phyloP scores from a whole-genome alignment of 2,113 vertebrate species.

The Prionailurus bengalensis region DNA sequence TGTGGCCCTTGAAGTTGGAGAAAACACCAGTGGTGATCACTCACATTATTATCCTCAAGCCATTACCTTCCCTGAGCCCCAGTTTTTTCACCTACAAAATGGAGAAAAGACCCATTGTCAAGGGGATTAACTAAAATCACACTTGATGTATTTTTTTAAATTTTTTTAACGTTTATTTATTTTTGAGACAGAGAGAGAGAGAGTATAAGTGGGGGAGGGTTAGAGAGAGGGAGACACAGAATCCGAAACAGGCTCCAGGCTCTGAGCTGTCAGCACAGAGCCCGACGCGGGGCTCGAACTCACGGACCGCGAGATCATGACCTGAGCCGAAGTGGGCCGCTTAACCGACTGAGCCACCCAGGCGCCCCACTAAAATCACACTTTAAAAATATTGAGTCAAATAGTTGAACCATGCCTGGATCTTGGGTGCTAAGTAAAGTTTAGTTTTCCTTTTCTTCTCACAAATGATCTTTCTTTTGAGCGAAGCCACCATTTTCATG shows the following conservation, averaged over 20 bases:
- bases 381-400: not conserved
- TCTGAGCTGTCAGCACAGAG: no score
- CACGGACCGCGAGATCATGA: no score
- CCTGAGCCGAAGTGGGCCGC: no score
- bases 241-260: no score
- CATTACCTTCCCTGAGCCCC: not conserved
- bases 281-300: no score
- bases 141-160: not conserved
- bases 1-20: not conserved
- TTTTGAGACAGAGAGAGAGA: no score
- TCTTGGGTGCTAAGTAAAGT: not conserved
- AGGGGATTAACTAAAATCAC: not conserved
- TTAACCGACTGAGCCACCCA: no score
- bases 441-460: not conserved
- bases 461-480: not conserved
- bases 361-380: not conserved
- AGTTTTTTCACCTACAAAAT: not conserved
- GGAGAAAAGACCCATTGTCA: not conserved
- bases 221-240: no score
- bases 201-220: no score
- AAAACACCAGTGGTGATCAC: not conserved
- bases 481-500: not conserved
- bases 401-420: not conserved
- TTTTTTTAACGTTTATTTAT: no score
- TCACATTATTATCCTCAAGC: not conserved